Conservation (phyloP, 2,113 vertebrate genomes). For the Cynopterus brachyotis region DNA sequence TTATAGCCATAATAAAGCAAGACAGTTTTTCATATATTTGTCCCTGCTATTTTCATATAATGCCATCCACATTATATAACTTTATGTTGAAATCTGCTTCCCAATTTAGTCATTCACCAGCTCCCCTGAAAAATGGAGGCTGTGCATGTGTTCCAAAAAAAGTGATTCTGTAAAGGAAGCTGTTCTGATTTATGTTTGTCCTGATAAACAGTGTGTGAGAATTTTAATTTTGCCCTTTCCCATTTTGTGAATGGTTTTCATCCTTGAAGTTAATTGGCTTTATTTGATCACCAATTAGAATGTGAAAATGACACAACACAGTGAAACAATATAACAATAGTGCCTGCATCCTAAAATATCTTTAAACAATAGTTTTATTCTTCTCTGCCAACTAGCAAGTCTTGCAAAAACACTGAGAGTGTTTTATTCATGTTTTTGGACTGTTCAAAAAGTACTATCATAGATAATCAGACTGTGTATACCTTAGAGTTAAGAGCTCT, state of each 20-base stretch:
- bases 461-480: neutral
- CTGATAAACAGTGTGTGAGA: neutral
- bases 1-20: neutral
- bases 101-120: neutral
- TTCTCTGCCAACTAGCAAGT: neutral
- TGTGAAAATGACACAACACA: neutral
- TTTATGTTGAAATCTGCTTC: neutral
- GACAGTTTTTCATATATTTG: neutral
- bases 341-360: slow-evolving; percentile 23
- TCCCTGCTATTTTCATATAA: neutral
- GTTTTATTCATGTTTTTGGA: neutral
- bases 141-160: neutral
- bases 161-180: neutral
- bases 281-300: slow-evolving; percentile 4
- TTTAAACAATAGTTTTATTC: neutral
- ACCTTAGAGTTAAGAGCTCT: neutral
- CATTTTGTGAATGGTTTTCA: neutral
- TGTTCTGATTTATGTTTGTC: neutral
- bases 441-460: neutral
- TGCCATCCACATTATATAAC: neutral
- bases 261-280: slow-evolving; percentile 7
- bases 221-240: slow-evolving; percentile 33
- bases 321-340: slow-evolving; percentile 29
- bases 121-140: neutral
- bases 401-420: slow-evolving; percentile 15